phyloP scores from a whole-genome alignment of 1,140 invertebrate species.

The Drosophila melanica region DNA sequence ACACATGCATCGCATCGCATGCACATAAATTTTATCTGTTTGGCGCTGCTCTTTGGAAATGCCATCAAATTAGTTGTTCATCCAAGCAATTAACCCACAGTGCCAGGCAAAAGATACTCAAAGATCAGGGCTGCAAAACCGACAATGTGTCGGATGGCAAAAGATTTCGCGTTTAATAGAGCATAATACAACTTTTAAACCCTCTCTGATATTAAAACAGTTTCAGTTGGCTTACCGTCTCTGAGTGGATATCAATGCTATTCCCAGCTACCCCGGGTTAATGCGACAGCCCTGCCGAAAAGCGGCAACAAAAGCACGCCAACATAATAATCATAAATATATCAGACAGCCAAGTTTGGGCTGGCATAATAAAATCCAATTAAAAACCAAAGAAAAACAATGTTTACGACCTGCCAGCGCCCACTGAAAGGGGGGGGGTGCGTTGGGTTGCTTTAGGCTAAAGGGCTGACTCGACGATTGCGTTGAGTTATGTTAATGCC shows the following conservation, averaged over 20 bases:
- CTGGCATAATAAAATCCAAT: constrained; percentile 81
- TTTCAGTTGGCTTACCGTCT: too few species aligned
- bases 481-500: constrained; percentile 76
- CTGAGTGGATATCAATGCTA: too few species aligned
- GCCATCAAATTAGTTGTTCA: constrained; percentile 81
- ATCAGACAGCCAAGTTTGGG: constrained; percentile 75
- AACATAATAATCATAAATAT: constrained; percentile 82
- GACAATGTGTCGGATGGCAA: neutral
- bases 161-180: neutral
- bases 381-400: constrained; percentile 81
- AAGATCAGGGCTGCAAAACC: constrained; percentile 37
- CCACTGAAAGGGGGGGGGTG: constrained; percentile 1
- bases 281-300: constrained; percentile 47
- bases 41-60: constrained; percentile 75
- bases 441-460: constrained; percentile 10
- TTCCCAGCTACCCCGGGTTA: neutral
- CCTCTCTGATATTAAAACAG: neutral
- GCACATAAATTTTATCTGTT: constrained; percentile 75
- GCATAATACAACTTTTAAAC: neutral
- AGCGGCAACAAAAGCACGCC: constrained; percentile 54
- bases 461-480: constrained; percentile 63
- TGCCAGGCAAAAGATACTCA: constrained; percentile 23
- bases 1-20: constrained; percentile 69
- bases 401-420: constrained; percentile 74
- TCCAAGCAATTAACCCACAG: constrained; percentile 75